Conservation (phyloP, 1,140 invertebrate genomes). For the Pogonomyrmex barbatus region DNA sequence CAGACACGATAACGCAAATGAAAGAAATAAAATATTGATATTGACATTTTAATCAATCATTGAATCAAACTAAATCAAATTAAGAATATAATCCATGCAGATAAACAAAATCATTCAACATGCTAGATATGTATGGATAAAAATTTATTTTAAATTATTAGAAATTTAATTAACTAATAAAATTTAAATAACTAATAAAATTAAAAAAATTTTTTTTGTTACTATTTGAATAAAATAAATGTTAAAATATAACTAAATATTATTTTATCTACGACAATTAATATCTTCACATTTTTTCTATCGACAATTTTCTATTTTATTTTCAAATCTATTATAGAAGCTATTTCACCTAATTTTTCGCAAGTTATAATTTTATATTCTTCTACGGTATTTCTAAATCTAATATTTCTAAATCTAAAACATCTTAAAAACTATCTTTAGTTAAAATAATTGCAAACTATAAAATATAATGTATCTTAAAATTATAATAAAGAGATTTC, state of each 20-base stretch:
- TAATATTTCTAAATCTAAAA: conserved; percentile 6
- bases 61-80: conserved; percentile 31
- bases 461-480: not conserved
- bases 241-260: not conserved
- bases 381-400: conserved; percentile 27
- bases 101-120: not conserved
- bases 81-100: conserved; percentile 23
- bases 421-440: not conserved
- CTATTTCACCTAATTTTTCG: conserved; percentile 26
- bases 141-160: not conserved
- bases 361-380: not conserved
- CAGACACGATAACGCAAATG: conserved; percentile 11
- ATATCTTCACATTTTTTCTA: not conserved
- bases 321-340: not conserved
- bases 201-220: not conserved
- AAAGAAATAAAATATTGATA: conserved; percentile 8
- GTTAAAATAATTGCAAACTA: conserved; percentile 56
- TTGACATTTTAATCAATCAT: conserved; percentile 11
- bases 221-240: conserved; percentile 35
- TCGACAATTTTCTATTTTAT: conserved; percentile 20
- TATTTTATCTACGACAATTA: not conserved
- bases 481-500: not conserved
- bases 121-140: conserved; percentile 19
- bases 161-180: conserved; percentile 22
- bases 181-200: conserved; percentile 8